Base-by-base conservation (phyloP, 2,797 vertebrate species). In the Sebastes matsubarae region DNA sequence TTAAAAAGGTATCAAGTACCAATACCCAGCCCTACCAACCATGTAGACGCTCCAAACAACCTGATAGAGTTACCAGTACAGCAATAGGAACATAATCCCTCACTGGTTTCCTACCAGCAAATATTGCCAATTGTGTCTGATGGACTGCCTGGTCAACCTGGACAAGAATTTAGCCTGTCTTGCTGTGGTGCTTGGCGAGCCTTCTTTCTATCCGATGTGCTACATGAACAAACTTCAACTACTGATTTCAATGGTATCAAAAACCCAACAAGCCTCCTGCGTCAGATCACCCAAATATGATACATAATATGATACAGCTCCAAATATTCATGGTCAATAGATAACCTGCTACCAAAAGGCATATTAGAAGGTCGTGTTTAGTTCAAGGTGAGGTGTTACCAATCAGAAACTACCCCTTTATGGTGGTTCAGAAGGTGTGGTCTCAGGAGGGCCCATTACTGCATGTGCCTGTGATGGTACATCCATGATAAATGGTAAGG, bases 381-480 rank as follows among this genome's bases (percentile, higher is more conserved):
- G 13, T 34, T 73, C 24, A 27, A 13, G 12, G 12, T 32, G 18
- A 77, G 30, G 16, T 30, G 2, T 12, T 34, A 29, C n/a, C 59
- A 32, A 52, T 27, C 30, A 59, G 66, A 73, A 69, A 38, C 42
- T 5, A 34, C 3, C 8, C 32, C 14, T 63, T 63, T 46, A 66
- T 24, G 34, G 24, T 61, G 27, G 60, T 14, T 70, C 27, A 52
- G 59, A 64, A 54, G 34, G n/a, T 54, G 18, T 79, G 61, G 25
- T 64, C 72, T 74, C 60, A 55, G 58, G 29, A 77, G 61, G 42
- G 36, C 24, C 59, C 63, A 70, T 87, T 75, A 85, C 42, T 63
- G 70, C 55, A 58, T 61, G 52, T 64, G 42, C 27, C 68, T 71
- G 42, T 69, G 46, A 75, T 32, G 72, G 16, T 24, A 58, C 54